Conservation (phyloP, 2,797 vertebrate species). For the Acanthurus leucopareius region DNA sequence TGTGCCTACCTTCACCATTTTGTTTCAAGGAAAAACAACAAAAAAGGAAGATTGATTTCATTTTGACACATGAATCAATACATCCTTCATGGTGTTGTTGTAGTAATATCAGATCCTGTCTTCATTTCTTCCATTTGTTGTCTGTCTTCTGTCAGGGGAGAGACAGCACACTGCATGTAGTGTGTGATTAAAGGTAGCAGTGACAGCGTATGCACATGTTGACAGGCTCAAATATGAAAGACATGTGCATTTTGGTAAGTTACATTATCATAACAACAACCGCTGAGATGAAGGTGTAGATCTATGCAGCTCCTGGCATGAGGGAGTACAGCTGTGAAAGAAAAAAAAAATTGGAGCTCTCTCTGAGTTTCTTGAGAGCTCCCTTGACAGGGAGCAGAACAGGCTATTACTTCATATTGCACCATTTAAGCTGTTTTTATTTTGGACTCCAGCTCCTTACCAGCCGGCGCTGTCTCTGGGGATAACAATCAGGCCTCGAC, state of each 20-base stretch:
- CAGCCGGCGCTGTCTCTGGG: slow-evolving; percentile 69
- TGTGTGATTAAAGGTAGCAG: slow-evolving; percentile 45
- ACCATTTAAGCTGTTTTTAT: slow-evolving; percentile 83
- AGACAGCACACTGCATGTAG: slow-evolving; percentile 19
- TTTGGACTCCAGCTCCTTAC: slow-evolving; percentile 72
- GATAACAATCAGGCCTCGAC: slow-evolving; percentile 66
- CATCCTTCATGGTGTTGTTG: slow-evolving; percentile 28
- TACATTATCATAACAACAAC: slow-evolving; percentile 36
- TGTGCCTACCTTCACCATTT: slow-evolving; percentile 13
- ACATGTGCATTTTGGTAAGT: slow-evolving; percentile 7
- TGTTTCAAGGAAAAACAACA: slow-evolving; percentile 1
- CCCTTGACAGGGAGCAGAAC: slow-evolving; percentile 75
- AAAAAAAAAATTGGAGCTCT: slow-evolving; percentile 29
- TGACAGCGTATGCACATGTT: background rate
- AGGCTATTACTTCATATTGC: slow-evolving; percentile 83
- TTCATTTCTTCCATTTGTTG: slow-evolving; percentile 35
- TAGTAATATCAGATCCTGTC: slow-evolving; percentile 54
- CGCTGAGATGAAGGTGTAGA: slow-evolving; percentile 37
- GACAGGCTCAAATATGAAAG: slow-evolving; percentile 31
- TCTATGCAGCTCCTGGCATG: slow-evolving; percentile 40
- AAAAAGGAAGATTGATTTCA: slow-evolving; percentile 52
- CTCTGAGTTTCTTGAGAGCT: slow-evolving; percentile 68
- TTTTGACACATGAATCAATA: slow-evolving; percentile 61
- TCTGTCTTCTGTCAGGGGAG: slow-evolving; percentile 37
- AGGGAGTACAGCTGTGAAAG: slow-evolving; percentile 34